Evolutionary conservation across 92 coral and sea anemone species (phyloP).

Genomic region (Umimayanthus chanpuru): DNA sequence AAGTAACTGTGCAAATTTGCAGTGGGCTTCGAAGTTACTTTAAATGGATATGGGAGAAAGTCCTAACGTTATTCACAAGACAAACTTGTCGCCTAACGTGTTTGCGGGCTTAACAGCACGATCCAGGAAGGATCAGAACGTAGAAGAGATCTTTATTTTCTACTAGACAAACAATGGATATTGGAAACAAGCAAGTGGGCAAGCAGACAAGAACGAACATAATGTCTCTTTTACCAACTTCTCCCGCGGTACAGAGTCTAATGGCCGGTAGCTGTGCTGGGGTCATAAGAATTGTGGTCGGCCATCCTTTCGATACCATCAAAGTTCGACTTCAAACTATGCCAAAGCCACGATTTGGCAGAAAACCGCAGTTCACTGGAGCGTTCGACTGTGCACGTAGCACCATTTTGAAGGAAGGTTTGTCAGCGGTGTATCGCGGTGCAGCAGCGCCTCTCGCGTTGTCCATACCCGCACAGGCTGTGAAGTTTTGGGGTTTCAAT

Average conservation of each 20-base stretch:
- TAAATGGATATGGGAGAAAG: neutral
- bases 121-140: neutral
- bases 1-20: neutral
- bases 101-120: neutral
- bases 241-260: conserved; percentile 56
- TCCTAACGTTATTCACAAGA: neutral
- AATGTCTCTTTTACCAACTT: neutral
- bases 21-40: no score
- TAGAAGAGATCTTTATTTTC: neutral
- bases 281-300: conserved; percentile 68
- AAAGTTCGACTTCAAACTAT: conserved; percentile 89
- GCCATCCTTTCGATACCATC: conserved; percentile 90
- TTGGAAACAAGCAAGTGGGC: neutral
- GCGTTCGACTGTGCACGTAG: conserved; percentile 70
- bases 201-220: neutral
- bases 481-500: conserved; percentile 71
- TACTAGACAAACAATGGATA: neutral
- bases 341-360: conserved; percentile 44
- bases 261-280: conserved; percentile 94
- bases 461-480: conserved; percentile 73
- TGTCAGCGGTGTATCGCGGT: conserved; percentile 76
- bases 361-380: conserved; percentile 51
- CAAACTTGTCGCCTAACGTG: neutral
- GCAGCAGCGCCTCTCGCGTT: conserved; percentile 76
- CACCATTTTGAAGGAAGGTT: conserved; percentile 78